Percentiles rank a stretch among this genome's conserved stretches.
These are phyloP conservation scores for Anadara kagoshimensis DNA, from an alignment of 1,140 invertebrate genomes.

Conservation along the genomic window DNA sequence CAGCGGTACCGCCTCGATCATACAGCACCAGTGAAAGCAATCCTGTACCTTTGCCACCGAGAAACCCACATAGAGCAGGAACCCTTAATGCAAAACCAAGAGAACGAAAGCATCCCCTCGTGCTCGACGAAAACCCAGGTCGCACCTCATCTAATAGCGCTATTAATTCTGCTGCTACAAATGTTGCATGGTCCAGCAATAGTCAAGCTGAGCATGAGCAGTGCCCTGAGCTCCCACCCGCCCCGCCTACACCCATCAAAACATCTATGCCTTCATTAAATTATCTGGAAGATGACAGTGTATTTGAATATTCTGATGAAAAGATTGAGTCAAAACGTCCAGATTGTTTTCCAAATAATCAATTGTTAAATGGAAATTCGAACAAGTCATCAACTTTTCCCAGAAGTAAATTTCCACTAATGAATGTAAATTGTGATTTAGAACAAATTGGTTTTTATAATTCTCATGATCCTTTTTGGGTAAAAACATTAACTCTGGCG, in stretches of 20 bases:
- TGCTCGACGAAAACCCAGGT: conserved; percentile 35
- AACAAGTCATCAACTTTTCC: conserved; percentile 51
- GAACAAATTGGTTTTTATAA: conserved; percentile 67
- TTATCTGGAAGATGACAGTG: conserved; percentile 28
- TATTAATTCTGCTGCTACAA: conserved; percentile 12
- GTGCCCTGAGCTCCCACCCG: conserved; percentile 39
- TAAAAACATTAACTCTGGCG: conserved; percentile 52
- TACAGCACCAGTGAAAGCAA: conserved; percentile 55
- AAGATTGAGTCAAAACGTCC: conserved; percentile 9
- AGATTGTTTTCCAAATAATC: conserved; percentile 10
- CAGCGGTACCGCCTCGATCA: conserved; percentile 54
- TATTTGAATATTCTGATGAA: conserved; percentile 15
- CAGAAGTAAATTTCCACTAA: conserved; percentile 49
- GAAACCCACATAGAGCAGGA: conserved; percentile 83
- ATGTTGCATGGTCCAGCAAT: conserved; percentile 34
- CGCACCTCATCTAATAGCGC: conserved; percentile 1
- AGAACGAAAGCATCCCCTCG: conserved; percentile 89
- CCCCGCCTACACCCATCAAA: conserved; percentile 40
- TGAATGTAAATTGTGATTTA: conserved; percentile 57
- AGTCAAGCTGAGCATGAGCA: conserved; percentile 25
- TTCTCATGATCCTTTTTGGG: conserved; percentile 66
- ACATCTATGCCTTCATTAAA: conserved; percentile 16
- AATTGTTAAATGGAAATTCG: conserved; percentile 13
- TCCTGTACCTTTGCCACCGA: conserved; percentile 83
- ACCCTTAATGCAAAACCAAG: conserved; percentile 78